Conservation (phyloP, 2,888 invertebrate genomes). For the Sesia apiformis region DNA sequence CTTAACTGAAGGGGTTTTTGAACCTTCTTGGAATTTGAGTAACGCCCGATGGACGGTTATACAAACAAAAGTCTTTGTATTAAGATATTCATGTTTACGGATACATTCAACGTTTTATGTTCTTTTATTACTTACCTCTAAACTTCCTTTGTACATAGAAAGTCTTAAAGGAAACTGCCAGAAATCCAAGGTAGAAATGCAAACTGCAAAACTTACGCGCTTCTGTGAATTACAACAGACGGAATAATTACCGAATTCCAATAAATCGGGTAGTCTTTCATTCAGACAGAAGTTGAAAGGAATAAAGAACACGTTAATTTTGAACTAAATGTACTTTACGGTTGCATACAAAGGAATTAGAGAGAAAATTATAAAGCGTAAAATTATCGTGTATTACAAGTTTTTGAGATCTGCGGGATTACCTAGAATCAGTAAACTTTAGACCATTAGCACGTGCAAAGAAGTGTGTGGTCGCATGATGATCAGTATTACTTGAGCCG, state of each 20-base stretch:
- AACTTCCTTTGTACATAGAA: not conserved
- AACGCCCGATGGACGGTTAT: slow-evolving; percentile 23
- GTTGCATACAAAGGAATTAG: slow-evolving; percentile 8
- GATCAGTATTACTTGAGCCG: not conserved
- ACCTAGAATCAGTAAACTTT: too few relatives aligned
- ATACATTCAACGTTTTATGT: slow-evolving; percentile 17
- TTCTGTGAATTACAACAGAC: slow-evolving; percentile 32
- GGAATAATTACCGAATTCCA: slow-evolving; percentile 24
- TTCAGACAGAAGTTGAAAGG: slow-evolving; percentile 16
- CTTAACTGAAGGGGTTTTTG: not conserved
- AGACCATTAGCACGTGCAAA: not conserved
- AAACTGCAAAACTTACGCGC: slow-evolving; percentile 27
- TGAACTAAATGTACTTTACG: slow-evolving; percentile 12
- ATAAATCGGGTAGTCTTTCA: slow-evolving; percentile 33
- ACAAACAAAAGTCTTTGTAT: slow-evolving; percentile 16
- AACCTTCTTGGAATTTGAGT: slow-evolving; percentile 38
- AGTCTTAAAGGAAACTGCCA: not conserved
- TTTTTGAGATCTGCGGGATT: too few relatives aligned
- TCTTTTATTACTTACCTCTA: slow-evolving; percentile 6
- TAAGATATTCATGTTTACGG: slow-evolving; percentile 27
- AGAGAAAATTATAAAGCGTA: too few relatives aligned
- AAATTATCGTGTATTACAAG: too few relatives aligned
- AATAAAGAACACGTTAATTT: slow-evolving; percentile 29
- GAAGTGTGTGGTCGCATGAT: not conserved
- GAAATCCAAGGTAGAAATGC: too few relatives aligned